Base-by-base conservation (phyloP, 2,113 vertebrate genomes). In the Oplegnathus fasciatus region DNA sequence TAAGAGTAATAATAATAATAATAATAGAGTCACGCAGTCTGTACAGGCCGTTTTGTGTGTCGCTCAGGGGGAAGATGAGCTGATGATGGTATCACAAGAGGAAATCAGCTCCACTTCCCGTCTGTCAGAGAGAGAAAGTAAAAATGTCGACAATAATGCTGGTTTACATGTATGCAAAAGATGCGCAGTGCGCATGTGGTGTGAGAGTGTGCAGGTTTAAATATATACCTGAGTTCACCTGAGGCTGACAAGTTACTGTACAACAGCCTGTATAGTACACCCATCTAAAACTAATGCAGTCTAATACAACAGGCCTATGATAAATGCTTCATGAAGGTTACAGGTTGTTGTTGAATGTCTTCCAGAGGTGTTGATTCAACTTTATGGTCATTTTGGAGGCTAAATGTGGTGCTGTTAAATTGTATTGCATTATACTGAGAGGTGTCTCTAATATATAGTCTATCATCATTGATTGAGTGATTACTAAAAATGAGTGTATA, bases 111-210 rank as follows among this genome's bases (percentile, higher is more conserved):
- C 6, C 40, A 82, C 88, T 91, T 91, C 74, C 88, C 80, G 74
- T 77, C 57, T 50, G 22, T 50, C 75, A 78, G 42, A 76, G 60
- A 69, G 5, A 78, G 50, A 75, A 67, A 79, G 78, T 57, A 52
- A 61, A n/a, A 89, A 80, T 72, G 74, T 65, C 71, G 2, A 55
- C 58, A 28, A 8, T 55, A 13, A 66, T 6, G 65, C 74, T 65
- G 52, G 60, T 87, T 90, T 87, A 58, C 90, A 91, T 90, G 58
- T 44, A 90, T 90, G 85, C 86, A 93, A 90, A 92, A 28, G 28
- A 75, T 64, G 64, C 52, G 44, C 57, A 9, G 50, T 24, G 70
- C 40, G 55, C 34, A 9, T 22, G 76, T 10, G 1, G 20, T 42
- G 71, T 40, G 44, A 54, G 62, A 14, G 70, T 32, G 17, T 9